Percentiles rank a stretch among this genome's conserved stretches.
These are phyloP conservation scores for Micrasema longulum DNA, from an alignment of 1,140 invertebrate species.

Conservation along the genomic window DNA sequence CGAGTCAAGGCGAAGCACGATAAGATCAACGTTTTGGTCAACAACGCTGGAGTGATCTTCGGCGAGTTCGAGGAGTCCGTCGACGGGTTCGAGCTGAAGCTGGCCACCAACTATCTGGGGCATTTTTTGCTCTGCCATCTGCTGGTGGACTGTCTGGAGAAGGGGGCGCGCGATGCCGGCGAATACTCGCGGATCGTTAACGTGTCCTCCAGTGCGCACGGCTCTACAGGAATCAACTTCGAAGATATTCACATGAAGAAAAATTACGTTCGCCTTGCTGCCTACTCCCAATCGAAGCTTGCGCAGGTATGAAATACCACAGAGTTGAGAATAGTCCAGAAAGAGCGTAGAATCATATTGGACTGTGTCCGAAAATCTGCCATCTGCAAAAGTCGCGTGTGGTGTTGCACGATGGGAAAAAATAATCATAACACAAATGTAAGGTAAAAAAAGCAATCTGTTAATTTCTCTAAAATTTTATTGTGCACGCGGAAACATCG, in stretches of 20 bases:
- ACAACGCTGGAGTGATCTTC: conserved; percentile 92
- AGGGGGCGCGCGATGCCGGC: conserved; percentile 66
- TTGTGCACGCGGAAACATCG: too few species aligned
- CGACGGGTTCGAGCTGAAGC: conserved; percentile 87
- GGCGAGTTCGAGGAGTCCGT: conserved; percentile 78
- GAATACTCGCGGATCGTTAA: conserved; percentile 82
- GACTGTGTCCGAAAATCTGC: too few species aligned
- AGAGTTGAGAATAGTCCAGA: background rate
- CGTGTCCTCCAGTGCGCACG: conserved; percentile 87
- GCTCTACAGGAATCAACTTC: conserved; percentile 80
- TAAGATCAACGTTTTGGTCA: conserved; percentile 81
- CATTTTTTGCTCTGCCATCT: conserved; percentile 89
- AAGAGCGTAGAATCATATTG: too few species aligned
- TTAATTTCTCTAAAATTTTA: too few species aligned
- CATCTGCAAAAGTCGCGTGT: background rate
- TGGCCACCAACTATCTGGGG: conserved; percentile 84
- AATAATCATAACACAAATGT: too few species aligned
- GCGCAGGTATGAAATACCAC: conserved; percentile 75
- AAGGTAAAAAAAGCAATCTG: too few species aligned
- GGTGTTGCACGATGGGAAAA: background rate
- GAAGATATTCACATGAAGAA: conserved; percentile 82
- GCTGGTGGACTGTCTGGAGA: conserved; percentile 78
- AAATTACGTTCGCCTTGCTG: conserved; percentile 70
- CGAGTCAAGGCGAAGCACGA: conserved; percentile 73
- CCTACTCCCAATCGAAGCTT: conserved; percentile 90